phyloP scores from a whole-genome alignment of 1,140 invertebrate genomes.

The Meloidogyne hapla region DNA sequence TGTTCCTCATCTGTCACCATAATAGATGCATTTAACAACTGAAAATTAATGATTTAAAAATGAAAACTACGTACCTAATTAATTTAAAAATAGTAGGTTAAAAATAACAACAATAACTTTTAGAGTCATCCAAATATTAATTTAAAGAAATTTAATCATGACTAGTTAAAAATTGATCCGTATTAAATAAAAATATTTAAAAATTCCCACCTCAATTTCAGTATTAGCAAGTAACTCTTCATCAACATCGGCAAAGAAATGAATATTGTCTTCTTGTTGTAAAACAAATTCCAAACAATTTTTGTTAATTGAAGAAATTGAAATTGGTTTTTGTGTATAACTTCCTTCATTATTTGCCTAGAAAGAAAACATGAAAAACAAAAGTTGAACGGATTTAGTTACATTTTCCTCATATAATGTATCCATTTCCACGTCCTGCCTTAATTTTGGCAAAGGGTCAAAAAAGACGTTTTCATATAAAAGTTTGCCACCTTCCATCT shows the following conservation, averaged over 20 bases:
- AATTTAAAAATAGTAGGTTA: too few species aligned
- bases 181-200: too few species aligned
- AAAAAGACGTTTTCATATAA: constrained; percentile 33
- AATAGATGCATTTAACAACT: background rate
- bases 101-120: too few species aligned
- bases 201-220: background rate
- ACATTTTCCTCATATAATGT: background rate
- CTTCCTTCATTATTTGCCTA: background rate
- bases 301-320: constrained; percentile 1
- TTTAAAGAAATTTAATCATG: too few species aligned
- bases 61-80: too few species aligned
- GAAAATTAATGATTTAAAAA: background rate
- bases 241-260: background rate
- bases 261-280: background rate
- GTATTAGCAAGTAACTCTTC: background rate
- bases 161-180: too few species aligned
- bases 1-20: background rate
- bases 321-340: background rate
- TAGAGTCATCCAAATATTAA: too few species aligned
- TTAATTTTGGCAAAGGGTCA: constrained; percentile 20
- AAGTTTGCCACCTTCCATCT: constrained; percentile 29
- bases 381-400: too few species aligned
- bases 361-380: background rate
- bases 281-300: background rate
- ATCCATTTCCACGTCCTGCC: background rate